Evolutionary conservation across 2,888 invertebrate genomes (phyloP), one percentile per base, ranked within the genome.

Genomic region (Aporophyla nigra): DNA sequence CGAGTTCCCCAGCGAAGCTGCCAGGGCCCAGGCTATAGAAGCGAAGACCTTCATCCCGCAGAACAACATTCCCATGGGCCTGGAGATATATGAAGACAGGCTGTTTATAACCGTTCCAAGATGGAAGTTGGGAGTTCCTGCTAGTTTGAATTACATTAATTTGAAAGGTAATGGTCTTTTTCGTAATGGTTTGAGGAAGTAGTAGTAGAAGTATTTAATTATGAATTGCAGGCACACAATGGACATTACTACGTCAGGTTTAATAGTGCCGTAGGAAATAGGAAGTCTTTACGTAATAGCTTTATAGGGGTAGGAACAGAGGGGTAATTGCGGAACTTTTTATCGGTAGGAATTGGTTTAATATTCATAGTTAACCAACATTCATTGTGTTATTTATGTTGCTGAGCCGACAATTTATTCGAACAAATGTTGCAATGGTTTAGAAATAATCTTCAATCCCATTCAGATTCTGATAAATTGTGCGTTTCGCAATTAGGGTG

Each of bases 61-160:
- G 90, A 98, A 98, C 91, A 98, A 98, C 83, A 96, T 98, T 43
- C 98, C 98, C 0, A 97, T 98, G 91, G 98, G 98, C 0, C 85
- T 98, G 85, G 98, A 98, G 93, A 97, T 98, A 19, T 97, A 97
- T 86, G 97, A 96, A 62, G 97, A 98, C 83, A 97, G 97, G 82
- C 92, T 98, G 84, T 98, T 98, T 90, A 93, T 98, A 24, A 98
- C 98, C 0, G 97, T 98, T 71, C 98, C 98, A 2, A 97, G 98
- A 86, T 98, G 98, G 98, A 97, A 97, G 88, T 91, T 94, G 33
- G 98, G 98, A 16, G 98, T 98, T 40, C 98, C 98, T 0, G 97
- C 98, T 43, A 98, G 98, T 80, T 96, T 98, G 91, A 97, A 97
- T 89, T 98, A 98, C 93, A 97, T 98, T 87, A 97, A 97, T 91